phyloP scores from a whole-genome alignment of 2,888 invertebrate genomes.

The Phyllotreta striolata region DNA sequence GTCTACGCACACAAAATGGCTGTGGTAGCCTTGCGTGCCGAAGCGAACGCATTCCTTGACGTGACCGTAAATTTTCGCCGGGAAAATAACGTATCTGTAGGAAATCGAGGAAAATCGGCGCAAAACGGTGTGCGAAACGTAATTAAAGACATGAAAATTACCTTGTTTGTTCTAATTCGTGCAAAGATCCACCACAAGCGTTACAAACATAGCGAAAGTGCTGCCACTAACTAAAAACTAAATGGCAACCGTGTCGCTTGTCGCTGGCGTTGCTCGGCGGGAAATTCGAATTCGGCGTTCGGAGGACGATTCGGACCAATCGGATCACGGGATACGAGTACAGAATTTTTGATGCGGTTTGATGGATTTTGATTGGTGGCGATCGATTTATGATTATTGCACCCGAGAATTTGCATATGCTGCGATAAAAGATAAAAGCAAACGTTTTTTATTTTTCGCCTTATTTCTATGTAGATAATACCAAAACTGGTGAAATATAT shows the following conservation, averaged over 20 bases:
- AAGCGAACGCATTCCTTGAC: constrained; percentile 45
- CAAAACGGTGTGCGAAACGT: constrained; percentile 31
- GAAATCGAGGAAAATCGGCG: constrained; percentile 27
- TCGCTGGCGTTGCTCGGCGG: constrained; percentile 39
- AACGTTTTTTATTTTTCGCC: too few species aligned
- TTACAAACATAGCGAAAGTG: constrained; percentile 53
- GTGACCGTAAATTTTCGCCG: constrained; percentile 40
- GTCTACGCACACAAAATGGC: constrained; percentile 47
- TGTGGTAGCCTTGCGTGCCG: constrained; percentile 46
- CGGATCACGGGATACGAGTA: too few species aligned
- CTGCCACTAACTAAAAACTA: constrained; percentile 47
- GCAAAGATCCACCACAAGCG: constrained; percentile 51
- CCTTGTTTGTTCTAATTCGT: constrained; percentile 47
- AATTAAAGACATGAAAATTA: constrained; percentile 44
- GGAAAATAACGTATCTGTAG: constrained; percentile 43
- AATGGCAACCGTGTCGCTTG: constrained; percentile 31
- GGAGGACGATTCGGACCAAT: too few species aligned
- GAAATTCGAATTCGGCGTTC: constrained; percentile 37
- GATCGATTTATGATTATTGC: too few species aligned
- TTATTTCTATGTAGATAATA: too few species aligned
- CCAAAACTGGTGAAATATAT: too few species aligned
- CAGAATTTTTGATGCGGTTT: too few species aligned
- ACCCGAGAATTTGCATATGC: too few species aligned
- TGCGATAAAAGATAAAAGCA: too few species aligned
- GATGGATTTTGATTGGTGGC: too few species aligned